Conservation (phyloP, 2,797 vertebrate species). For the Pantherophis alleghaniensis region DNA sequence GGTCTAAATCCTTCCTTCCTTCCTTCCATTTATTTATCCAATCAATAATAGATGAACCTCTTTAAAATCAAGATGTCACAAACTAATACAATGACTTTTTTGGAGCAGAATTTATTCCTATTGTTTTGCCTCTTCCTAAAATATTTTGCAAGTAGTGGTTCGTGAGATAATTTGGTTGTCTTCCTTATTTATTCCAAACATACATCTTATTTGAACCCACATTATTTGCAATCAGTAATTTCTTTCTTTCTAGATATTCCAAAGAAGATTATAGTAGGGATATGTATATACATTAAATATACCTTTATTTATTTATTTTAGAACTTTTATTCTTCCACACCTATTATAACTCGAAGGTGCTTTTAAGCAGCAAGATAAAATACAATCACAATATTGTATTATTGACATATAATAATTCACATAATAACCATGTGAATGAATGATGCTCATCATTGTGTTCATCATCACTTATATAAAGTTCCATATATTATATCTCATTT, state of each 20-base stretch:
- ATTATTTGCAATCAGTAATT: background rate
- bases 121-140: background rate
- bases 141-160: background rate
- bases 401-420: background rate
- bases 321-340: background rate
- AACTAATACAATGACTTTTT: background rate
- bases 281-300: background rate
- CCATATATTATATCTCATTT: background rate
- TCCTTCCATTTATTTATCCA: background rate
- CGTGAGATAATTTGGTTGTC: background rate
- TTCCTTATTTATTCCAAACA: background rate
- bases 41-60: constrained; percentile 22
- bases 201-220: background rate
- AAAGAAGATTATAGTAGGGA: background rate
- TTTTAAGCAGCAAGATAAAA: background rate
- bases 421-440: background rate
- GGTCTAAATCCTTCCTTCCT: background rate
- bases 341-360: background rate
- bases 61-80: constrained; percentile 17
- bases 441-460: background rate
- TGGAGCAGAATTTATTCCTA: background rate
- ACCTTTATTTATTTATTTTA: background rate
- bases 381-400: background rate
- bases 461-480: background rate
- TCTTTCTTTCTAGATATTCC: background rate